Conservation (phyloP, 1,140 invertebrate species). For the Streblospio benedicti region DNA sequence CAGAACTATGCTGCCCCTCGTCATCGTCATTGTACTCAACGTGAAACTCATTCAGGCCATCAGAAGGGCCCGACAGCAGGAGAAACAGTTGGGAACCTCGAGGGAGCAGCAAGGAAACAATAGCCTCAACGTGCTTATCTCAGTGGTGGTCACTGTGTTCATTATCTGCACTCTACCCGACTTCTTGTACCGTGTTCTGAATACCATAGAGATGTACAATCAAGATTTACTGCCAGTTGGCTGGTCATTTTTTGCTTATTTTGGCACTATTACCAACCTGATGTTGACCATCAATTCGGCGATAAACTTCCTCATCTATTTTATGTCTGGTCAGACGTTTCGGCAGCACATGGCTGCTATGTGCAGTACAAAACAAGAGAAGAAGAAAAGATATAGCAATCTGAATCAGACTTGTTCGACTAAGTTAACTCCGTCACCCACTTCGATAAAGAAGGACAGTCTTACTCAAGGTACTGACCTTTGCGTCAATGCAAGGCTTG, state of each 20-base stretch:
- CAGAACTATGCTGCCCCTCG: constrained; percentile 57
- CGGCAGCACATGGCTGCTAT: neutral
- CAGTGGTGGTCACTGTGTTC: constrained; percentile 63
- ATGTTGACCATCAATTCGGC: constrained; percentile 1
- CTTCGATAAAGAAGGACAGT: too few relatives aligned
- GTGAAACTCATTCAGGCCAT: constrained; percentile 57
- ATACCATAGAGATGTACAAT: constrained; percentile 46
- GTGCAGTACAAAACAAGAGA: too few relatives aligned
- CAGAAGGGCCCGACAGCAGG: constrained; percentile 20
- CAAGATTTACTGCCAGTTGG: constrained; percentile 48
- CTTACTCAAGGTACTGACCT: too few relatives aligned
- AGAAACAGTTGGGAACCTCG: constrained; percentile 53
- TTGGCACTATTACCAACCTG: constrained; percentile 13
- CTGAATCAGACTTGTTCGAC: too few relatives aligned
- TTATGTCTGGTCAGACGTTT: neutral
- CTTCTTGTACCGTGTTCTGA: constrained; percentile 42
- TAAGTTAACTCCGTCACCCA: too few relatives aligned
- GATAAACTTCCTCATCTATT: neutral
- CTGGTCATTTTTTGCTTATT: neutral
- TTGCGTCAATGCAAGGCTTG: too few relatives aligned
- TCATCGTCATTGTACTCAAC: constrained; percentile 61
- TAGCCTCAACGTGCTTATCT: constrained; percentile 55
- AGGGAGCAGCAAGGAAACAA: neutral
- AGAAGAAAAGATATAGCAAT: too few relatives aligned
- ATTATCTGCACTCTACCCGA: constrained; percentile 64